Conservation (phyloP, 2,888 invertebrate species). For the Tipula lateralis region DNA sequence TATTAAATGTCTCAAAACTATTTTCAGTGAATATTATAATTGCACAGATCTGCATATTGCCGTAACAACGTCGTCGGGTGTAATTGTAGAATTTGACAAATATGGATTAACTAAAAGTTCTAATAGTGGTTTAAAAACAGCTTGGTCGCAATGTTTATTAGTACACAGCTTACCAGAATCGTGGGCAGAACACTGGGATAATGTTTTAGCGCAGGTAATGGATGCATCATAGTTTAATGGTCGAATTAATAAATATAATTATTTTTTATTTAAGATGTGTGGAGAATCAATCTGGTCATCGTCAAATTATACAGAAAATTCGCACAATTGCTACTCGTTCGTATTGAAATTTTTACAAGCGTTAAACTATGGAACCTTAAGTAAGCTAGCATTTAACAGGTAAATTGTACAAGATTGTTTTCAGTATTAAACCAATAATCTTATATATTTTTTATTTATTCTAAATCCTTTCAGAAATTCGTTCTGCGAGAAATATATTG, state of each 20-base stretch:
- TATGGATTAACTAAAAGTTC: conserved; percentile 62
- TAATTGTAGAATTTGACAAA: conserved; percentile 79
- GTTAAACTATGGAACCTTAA: conserved; percentile 65
- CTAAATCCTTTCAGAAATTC: conserved; percentile 54
- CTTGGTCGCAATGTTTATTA: conserved; percentile 66
- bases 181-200: conserved; percentile 67
- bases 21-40: conserved; percentile 72
- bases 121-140: conserved; percentile 51
- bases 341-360: conserved; percentile 72
- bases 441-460: background rate
- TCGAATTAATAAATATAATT: too few species aligned
- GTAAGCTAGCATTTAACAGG: conserved; percentile 58
- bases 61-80: conserved; percentile 74
- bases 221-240: background rate
- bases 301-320: conserved; percentile 66
- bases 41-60: conserved; percentile 86
- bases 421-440: background rate
- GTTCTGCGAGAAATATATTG: conserved; percentile 76
- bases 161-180: conserved; percentile 62
- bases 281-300: conserved; percentile 61
- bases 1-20: too few species aligned
- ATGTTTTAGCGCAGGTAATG: conserved; percentile 56
- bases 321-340: conserved; percentile 82
- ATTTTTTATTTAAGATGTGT: conserved; percentile 48
- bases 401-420: conserved; percentile 29